Base-by-base conservation (phyloP, 2,113 vertebrate species). In the Phycodurus eques region DNA sequence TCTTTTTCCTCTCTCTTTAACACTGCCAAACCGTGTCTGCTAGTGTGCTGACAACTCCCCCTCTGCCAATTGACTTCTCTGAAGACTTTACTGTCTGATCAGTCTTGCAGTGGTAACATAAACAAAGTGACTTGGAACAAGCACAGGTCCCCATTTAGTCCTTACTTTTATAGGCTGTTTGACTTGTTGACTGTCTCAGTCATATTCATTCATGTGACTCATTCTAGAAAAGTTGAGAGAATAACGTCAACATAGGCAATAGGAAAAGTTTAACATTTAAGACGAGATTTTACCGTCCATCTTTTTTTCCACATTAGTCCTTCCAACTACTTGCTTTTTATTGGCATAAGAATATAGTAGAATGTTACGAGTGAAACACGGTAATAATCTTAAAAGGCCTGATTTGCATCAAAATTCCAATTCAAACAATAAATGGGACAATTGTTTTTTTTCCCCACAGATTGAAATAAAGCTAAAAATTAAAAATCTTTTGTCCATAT, bases 1-100 rank as follows among this genome's bases (percentile, higher is more conserved):
- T 47, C 13, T 47, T 66, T 66, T 66, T 47, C 8, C 44, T 66
- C n/a, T 66, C 44, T 8, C 4, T n/a, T 66, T 47, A 66, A 66
- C 43, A 46, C 22, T 47, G n/a, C 47, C 64, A 66, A 66, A 66
- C 22, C 64, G 3, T 15, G 44, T 66, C 43, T 43, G 64, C 64
- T 49, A 15, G 44, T 31, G 22, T n/a, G 22, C 64, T 19, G 44
- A 46, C 64, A 66, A 46, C n/a, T 47, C 64, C 64, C 44, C 7
- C 22, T 66, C 44, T 66, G 64, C 64, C 47, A 47, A 22, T 47
- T 66, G 64, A 22, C 64, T 66, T 47, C 42, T 66, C 64, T 66
- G 14, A 66, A 66, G 44, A 11, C n/a, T 46, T 66, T 43, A 31
- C 42, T 46, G 43, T 66, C n/a, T 47, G 64, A 66, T 47, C 44